A percentile compares a stretch with the other conserved stretches of the same genome.
Evolutionary conservation across 2,888 invertebrate species (phyloP).

Genomic region (Troides oblongomaculatus): DNA sequence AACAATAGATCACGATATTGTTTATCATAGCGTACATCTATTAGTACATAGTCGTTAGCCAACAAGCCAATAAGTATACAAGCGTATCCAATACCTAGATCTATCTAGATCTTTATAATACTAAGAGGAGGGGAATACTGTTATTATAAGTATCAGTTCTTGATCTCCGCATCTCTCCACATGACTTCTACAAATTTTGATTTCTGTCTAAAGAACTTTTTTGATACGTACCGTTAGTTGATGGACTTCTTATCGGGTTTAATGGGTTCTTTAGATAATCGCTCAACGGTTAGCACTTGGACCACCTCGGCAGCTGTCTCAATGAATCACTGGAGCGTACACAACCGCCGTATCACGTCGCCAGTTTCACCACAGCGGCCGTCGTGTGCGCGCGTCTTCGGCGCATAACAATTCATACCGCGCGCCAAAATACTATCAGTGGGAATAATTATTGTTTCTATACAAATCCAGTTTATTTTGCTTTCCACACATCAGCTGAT

Average conservation of each 20-base stretch:
- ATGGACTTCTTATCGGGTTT: background rate
- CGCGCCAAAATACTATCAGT: constrained; percentile 7
- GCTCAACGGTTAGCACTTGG: constrained; percentile 23
- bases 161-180: no score
- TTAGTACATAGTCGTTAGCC: no score
- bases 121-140: no score
- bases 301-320: constrained; percentile 31
- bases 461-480: background rate
- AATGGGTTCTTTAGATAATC: background rate
- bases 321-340: constrained; percentile 38
- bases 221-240: background rate
- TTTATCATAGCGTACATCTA: no score
- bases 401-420: background rate
- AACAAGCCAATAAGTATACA: no score
- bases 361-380: constrained; percentile 37
- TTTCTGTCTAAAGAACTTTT: no score
- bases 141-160: no score
- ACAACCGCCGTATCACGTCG: constrained; percentile 34
- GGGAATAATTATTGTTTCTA: background rate
- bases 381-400: constrained; percentile 5
- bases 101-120: no score
- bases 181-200: no score
- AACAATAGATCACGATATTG: no score
- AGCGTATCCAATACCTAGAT: no score
- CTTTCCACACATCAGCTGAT: background rate